Evolutionary conservation across 2,113 vertebrate species (phyloP), one percentile per base, ranked within the genome.

Genomic region (Murina feae): DNA sequence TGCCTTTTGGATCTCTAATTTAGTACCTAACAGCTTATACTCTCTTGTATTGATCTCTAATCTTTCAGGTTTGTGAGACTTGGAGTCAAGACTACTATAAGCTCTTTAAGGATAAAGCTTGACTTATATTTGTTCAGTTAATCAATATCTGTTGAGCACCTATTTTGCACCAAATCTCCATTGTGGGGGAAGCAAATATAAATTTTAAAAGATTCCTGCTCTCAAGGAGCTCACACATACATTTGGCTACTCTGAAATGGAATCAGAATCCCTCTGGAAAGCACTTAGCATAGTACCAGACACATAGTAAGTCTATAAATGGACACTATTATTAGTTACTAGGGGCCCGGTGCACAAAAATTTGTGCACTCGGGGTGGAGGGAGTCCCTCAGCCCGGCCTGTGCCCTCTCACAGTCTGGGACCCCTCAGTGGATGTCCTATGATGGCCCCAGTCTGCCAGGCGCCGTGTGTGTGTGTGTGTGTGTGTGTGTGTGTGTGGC

Each of bases 201-300:
- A 90, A 79, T 58, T 87, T 71, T 60, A 71, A 93, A 92, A 86
- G 63, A 91, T 30, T 74, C 32, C 58, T 79, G 55, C 53, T 85
- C 32, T 93, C 42, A 87, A 90, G 69, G 53, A 65, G 17, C 58
- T 93, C 65, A 93, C 58, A 60, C 28, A 37, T 72, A 35, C 11
- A 44, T 71, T 69, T 86, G 58, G 58, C 37, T 80, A 83, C 20
- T 88, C 32, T 75, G 66, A 90, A 87, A 78, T 87, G 25, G 44
- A 96, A 95, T 80, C 16, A 30, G 28, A 55, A 86, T 85, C 42
- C 81, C 47, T 93, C 84, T 92, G 28, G 39, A 90, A 96, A 96
- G 14, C 51, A 93, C 71, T 89, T 69, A 93, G 39, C 72, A 78
- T 55, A 63, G 39, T 86, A 47, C 25, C 79, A 89, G 55, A 82